Conservation (phyloP, 2,113 vertebrate species). For the Muscicapa adusta region DNA sequence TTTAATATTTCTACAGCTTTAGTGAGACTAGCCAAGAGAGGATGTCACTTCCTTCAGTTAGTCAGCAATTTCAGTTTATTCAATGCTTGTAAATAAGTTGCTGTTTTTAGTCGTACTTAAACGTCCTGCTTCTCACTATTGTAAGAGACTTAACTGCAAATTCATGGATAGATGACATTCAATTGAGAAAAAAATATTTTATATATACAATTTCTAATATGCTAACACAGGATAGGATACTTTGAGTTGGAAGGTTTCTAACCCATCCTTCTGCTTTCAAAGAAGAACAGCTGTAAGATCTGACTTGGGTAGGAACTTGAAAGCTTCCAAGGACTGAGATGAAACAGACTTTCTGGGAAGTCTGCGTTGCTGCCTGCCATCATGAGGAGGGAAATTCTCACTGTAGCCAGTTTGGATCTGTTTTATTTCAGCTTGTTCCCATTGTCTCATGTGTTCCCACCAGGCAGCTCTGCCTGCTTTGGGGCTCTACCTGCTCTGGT, state of each 20-base stretch:
- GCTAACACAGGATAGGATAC: background rate
- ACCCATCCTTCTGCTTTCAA: background rate
- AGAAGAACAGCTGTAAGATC: background rate
- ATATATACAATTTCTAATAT: background rate
- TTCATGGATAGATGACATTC: background rate
- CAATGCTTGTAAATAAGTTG: constrained; percentile 23
- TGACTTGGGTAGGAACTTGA: background rate
- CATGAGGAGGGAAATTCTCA: background rate
- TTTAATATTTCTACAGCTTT: background rate
- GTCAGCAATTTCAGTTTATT: constrained; percentile 40
- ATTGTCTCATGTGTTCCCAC: background rate
- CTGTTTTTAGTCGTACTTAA: constrained; percentile 14
- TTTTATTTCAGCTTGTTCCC: background rate
- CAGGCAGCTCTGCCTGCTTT: background rate
- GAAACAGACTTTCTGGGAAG: background rate
- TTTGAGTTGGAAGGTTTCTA: background rate
- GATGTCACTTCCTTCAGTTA: background rate
- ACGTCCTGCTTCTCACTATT: constrained; percentile 4
- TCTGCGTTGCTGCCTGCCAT: background rate
- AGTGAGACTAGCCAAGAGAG: background rate
- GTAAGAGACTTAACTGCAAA: background rate
- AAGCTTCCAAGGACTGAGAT: background rate
- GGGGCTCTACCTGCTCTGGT: background rate
- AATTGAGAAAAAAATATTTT: background rate
- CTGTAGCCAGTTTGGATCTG: background rate